A percentile compares a stretch with the other conserved stretches of the same genome.
These are phyloP conservation scores for Acropora yongei DNA, from an alignment of 64 coral and sea anemone genomes.

Conservation along the genomic window DNA sequence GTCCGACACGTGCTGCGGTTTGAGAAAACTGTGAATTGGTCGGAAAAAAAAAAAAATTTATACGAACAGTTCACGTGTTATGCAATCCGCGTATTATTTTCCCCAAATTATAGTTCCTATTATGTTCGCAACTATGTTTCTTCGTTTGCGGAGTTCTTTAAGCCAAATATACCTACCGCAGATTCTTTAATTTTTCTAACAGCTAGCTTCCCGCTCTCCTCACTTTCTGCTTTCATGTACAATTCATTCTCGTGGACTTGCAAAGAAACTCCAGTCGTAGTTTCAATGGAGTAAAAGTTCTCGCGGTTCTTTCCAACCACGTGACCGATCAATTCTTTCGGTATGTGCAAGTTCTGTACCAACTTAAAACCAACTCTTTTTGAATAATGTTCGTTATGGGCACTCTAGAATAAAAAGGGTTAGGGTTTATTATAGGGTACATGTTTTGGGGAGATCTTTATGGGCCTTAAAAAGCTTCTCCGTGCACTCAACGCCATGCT, in stretches of 20 bases:
- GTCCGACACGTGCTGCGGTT: no score
- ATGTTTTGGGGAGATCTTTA: no score
- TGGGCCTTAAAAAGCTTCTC: background rate
- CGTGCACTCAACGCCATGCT: no score
- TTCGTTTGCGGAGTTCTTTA: no score
- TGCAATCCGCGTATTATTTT: no score
- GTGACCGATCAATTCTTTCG: background rate
- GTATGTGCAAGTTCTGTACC: background rate
- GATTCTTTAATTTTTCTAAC: constrained; percentile 1
- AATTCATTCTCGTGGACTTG: constrained; percentile 12
- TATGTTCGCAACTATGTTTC: no score
- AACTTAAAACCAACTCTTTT: background rate
- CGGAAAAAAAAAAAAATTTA: no score
- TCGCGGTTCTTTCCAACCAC: constrained; percentile 28
- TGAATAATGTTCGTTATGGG: background rate
- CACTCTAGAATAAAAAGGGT: background rate
- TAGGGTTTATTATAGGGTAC: no score
- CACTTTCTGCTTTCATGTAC: background rate
- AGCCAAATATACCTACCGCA: constrained; percentile 5
- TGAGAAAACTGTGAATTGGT: no score
- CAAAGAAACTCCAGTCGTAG: background rate
- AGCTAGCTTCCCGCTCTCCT: background rate
- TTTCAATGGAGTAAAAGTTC: background rate
- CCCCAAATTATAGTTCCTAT: no score
- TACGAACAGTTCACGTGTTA: no score